Base-by-base conservation (phyloP, 2,797 vertebrate species). In the Sebastes variabilis region DNA sequence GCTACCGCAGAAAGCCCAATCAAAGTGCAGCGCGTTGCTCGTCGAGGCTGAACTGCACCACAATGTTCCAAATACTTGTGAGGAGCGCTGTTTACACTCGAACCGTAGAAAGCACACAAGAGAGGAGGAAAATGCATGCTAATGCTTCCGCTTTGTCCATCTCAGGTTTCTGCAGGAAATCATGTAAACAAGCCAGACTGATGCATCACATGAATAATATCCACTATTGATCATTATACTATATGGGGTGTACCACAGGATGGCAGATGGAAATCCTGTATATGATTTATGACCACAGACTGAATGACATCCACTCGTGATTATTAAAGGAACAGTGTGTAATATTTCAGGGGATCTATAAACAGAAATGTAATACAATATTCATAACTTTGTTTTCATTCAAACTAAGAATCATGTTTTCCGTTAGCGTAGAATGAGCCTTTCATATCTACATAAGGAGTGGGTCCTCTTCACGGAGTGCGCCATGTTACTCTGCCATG, bases 1-100 rank as follows among this genome's bases (percentile, higher is more conserved):
- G 93, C 85, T 92, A 93, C 91, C 46, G 9, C 27, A 85, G 85
- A 79, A 93, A 91, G 84, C 80, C 83, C 81, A 89, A 81, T 92
- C 88, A 93, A 91, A 93, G 91, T 82, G 88, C 85, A 83, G 84
- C 34, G 83, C 77, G 86, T 88, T 81, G 87, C 90, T 91, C 36
- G 65, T 84, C 80, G 88, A 91, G 88, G 79, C 79, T 91, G 89
- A 93, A 84, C 88, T 87, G 88, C 89, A 82, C 80, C 82, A 83
- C 85, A 76, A 71, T 83, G 88, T 87, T 87, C 80, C 80, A 80
- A 86, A 87, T 87, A 83, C 83, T 91, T 87, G 72, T 79, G 75
- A 88, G 71, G 72, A 85, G 59, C 49, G 61, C 79, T 81, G 85
- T 88, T 90, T 92, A 87, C 72, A 84, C 82, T 82, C 65, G 46